These are phyloP conservation scores for Cephalopachus bancanus DNA, from an alignment of 2,797 vertebrate genomes.

Conservation along the genomic window DNA sequence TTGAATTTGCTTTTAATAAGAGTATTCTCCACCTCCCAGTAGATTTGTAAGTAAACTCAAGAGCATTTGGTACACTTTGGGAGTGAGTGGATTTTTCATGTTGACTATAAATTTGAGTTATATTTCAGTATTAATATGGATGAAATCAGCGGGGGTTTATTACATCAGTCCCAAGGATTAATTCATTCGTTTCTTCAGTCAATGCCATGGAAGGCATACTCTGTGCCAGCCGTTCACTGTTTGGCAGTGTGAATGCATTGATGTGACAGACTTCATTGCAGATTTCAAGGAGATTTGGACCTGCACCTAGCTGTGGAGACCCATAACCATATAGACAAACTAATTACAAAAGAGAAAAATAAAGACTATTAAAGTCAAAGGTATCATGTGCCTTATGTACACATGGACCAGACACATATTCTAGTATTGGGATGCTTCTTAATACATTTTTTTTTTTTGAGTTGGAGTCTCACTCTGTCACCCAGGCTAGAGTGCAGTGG, in stretches of 20 bases:
- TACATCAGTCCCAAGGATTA: not conserved
- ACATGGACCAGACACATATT: not conserved
- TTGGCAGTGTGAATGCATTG: not conserved
- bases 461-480: too few species aligned
- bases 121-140: not conserved
- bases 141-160: not conserved
- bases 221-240: not conserved
- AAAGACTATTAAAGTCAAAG: not conserved
- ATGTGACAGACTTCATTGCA: not conserved
- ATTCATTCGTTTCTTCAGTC: not conserved
- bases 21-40: not conserved
- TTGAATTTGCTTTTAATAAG: not conserved
- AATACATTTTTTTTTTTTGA: too few species aligned
- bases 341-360: not conserved
- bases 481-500: too few species aligned
- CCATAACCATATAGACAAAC: not conserved
- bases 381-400: not conserved
- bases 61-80: not conserved
- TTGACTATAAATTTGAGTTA: not conserved
- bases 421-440: not conserved
- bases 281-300: not conserved
- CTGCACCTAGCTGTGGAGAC: not conserved
- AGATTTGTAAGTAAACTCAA: not conserved
- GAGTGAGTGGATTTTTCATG: not conserved
- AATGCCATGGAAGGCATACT: not conserved